phyloP scores from a whole-genome alignment of 2,113 vertebrate species.

The Chrysochloris asiatica region DNA sequence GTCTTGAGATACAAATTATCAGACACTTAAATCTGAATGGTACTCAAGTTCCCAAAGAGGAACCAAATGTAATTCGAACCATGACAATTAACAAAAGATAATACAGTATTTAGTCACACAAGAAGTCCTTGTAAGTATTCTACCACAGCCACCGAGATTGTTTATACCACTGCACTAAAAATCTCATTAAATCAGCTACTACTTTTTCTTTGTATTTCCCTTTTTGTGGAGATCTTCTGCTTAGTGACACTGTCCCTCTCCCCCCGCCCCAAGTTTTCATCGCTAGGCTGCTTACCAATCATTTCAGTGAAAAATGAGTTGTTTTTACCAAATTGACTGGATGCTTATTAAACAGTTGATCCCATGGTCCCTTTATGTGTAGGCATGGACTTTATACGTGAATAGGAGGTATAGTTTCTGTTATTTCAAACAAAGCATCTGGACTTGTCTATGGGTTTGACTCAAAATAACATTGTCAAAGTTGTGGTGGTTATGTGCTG shows the following conservation, averaged over 20 bases:
- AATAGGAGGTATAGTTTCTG: not conserved
- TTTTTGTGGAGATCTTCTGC: constrained; percentile 19
- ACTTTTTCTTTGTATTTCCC: constrained; percentile 6
- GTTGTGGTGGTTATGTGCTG: no score
- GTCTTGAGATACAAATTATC: not conserved
- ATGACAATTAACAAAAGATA: constrained; percentile 31
- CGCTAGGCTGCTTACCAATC: not conserved
- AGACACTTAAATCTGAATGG: not conserved
- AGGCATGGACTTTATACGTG: not conserved
- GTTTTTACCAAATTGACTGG: constrained; percentile 32
- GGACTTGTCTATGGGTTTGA: not conserved
- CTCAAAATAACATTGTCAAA: not conserved
- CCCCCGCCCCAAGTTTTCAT: constrained; percentile 19
- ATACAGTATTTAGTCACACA: not conserved
- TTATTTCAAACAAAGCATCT: constrained; percentile 34
- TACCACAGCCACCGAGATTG: not conserved
- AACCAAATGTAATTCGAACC: not conserved
- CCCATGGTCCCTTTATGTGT: not conserved
- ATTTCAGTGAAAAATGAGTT: constrained; percentile 42
- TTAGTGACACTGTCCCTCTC: not conserved
- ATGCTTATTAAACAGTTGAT: constrained; percentile 19
- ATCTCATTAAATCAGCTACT: not conserved
- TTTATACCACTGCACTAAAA: not conserved
- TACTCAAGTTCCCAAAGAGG: not conserved
- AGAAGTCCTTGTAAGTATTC: constrained; percentile 17